These are phyloP conservation scores for Cebus imitator DNA, from an alignment of 2,113 vertebrate species.

Conservation along the genomic window DNA sequence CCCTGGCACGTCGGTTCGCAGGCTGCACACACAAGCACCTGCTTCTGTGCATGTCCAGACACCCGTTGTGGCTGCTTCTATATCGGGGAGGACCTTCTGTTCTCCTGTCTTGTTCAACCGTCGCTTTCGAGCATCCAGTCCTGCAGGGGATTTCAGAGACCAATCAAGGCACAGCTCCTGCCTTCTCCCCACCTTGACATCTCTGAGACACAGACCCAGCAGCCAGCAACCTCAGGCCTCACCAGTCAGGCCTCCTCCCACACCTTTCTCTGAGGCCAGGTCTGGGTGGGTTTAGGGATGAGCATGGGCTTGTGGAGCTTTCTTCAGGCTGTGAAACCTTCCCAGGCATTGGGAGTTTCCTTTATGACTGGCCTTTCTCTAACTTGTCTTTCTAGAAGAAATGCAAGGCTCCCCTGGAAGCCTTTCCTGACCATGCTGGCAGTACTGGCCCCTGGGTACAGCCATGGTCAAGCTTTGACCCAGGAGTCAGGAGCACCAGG, in stretches of 20 bases:
- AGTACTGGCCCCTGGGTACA: not conserved
- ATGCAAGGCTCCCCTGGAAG: not conserved
- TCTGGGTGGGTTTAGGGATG: not conserved
- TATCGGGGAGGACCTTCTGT: not conserved
- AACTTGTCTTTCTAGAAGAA: not conserved
- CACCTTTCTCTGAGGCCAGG: not conserved
- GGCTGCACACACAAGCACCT: rapidly evolving
- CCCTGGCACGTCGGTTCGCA: not conserved
- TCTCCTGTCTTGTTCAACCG: not conserved
- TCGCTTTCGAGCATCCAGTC: not conserved
- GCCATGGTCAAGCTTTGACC: not conserved
- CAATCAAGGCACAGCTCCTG: not conserved
- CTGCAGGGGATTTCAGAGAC: not conserved
- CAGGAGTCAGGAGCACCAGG: not conserved
- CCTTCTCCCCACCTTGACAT: not conserved
- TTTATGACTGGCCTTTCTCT: not conserved
- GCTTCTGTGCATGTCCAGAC: not conserved
- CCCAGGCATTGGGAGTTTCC: not conserved
- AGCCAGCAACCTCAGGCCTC: too few relatives aligned
- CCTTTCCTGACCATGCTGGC: not conserved
- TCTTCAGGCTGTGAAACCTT: not conserved
- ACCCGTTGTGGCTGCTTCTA: rapidly evolving
- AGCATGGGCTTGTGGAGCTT: not conserved
- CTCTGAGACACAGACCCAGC: not conserved
- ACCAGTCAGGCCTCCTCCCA: not conserved